phyloP scores from a whole-genome alignment of 2,113 vertebrate genomes.

The Rattus norvegicus region GRCr8 NC_086020.1:213385501-213386000 shows the following conservation, averaged over 20 bases:
- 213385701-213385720: constrained; percentile 47
- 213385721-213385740: constrained; percentile 26
- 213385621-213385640: constrained; percentile 19
- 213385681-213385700: constrained; percentile 7
- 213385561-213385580: background rate
- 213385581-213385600: constrained; percentile 24
- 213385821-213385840: constrained; percentile 96
- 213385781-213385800: constrained; percentile 56
- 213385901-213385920: constrained; percentile 99
- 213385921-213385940: constrained; percentile 99
- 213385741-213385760: constrained; percentile 20
- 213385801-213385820: constrained; percentile 42
- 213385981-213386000: constrained; percentile 54
- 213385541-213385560: background rate
- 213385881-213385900: constrained; percentile 98
- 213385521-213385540: background rate
- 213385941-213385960: constrained; percentile 90
- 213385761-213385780: constrained; percentile 47
- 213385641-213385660: constrained; percentile 31
- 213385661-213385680: background rate
- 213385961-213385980: constrained; percentile 45
- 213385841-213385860: constrained; percentile 98
- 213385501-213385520: background rate
- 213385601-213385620: constrained; percentile 54
- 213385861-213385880: constrained; percentile 99